Conservation (phyloP, 2,113 vertebrate genomes). For the Chroicocephalus ridibundus region DNA sequence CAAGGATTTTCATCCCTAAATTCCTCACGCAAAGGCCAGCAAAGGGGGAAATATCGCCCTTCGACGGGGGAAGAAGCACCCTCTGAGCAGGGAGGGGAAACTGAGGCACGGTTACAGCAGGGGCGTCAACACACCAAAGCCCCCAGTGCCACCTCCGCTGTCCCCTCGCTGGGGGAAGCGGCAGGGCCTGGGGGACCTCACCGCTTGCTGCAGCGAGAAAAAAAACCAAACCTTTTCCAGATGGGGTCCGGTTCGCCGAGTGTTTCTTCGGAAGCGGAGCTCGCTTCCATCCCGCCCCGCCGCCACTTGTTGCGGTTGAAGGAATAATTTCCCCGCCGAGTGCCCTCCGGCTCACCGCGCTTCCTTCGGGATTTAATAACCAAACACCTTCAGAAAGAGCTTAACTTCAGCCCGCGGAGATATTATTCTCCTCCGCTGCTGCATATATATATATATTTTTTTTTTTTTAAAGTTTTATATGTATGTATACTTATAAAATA, state of each 20-base stretch:
- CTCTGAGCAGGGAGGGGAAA: background rate
- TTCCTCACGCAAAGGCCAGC: background rate
- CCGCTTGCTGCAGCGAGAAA: background rate
- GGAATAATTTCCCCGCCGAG: background rate
- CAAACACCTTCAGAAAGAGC: background rate
- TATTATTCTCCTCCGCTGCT: background rate
- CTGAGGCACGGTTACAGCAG: background rate
- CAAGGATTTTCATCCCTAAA: background rate
- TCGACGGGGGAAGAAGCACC: background rate
- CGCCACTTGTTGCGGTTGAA: background rate
- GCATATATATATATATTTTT: background rate
- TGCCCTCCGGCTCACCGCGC: background rate
- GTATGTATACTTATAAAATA: background rate
- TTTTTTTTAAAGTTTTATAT: background rate
- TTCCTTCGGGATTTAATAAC: background rate
- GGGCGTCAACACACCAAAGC: background rate
- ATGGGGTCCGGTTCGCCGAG: background rate
- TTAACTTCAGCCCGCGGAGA: background rate
- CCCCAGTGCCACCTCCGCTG: too few species aligned
- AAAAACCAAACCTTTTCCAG: background rate
- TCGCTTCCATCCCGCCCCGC: background rate
- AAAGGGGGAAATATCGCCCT: background rate
- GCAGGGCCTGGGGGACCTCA: background rate
- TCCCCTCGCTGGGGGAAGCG: background rate
- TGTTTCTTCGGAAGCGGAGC: background rate